phyloP scores from a whole-genome alignment of 2,888 invertebrate genomes.

The Campaea margaritaria region DNA sequence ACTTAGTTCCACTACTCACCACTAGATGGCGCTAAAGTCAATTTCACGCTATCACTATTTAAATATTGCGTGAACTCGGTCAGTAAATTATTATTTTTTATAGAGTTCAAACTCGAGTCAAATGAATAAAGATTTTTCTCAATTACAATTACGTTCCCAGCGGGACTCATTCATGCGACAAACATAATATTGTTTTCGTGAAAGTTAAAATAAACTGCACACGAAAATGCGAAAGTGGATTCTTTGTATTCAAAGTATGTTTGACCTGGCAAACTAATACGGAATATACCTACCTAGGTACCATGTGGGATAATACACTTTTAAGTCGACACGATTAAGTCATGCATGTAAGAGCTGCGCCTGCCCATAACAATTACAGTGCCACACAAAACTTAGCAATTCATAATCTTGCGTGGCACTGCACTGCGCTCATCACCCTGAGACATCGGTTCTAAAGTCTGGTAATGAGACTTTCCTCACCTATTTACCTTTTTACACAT shows the following conservation, averaged over 20 bases:
- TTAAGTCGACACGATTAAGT: no score
- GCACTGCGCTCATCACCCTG: no score
- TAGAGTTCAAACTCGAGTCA: background rate
- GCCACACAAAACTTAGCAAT: no score
- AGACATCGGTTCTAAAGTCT: no score
- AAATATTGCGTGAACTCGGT: slow-evolving; percentile 4
- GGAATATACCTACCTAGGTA: background rate
- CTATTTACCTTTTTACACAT: no score
- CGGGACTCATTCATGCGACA: slow-evolving; percentile 12
- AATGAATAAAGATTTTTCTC: background rate
- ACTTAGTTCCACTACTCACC: slow-evolving; percentile 8
- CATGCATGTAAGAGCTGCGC: no score
- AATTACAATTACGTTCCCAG: background rate
- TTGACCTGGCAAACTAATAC: slow-evolving; percentile 19
- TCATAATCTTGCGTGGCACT: no score
- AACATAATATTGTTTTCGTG: slow-evolving; percentile 29
- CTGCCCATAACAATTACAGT: no score
- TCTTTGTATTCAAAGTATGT: slow-evolving; percentile 33
- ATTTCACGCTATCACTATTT: background rate
- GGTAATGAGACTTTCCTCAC: no score
- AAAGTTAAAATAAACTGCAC: slow-evolving; percentile 32
- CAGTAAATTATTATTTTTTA: background rate
- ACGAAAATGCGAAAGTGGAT: slow-evolving; percentile 34
- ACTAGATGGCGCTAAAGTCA: slow-evolving; percentile 18
- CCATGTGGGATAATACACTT: background rate